Evolutionary conservation across 2,113 vertebrate species (phyloP), one percentile per base, ranked within the genome.

Genomic region (Caracal caracal): DNA sequence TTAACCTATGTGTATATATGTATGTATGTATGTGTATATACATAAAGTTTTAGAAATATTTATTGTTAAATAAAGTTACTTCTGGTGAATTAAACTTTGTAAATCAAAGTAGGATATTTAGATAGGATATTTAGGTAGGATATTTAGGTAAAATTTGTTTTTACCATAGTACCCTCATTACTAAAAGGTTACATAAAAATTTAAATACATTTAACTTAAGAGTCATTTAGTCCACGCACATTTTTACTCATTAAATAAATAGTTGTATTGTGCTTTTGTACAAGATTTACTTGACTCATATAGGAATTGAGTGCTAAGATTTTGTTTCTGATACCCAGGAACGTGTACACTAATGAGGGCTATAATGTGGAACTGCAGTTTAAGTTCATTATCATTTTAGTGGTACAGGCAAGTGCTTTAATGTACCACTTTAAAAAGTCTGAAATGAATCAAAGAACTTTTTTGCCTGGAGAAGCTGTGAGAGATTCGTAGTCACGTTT

Each of bases 161-260:
- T 63, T 43, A 73, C 1, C 30, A 37, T 6, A 24, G 20, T 93
- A 16, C 19, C 22, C 15, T 89, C 73, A 71, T 78, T 95, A 92
- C 15, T 83, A 68, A 75, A 49, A 59, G 2, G 9, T 84, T 73
- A 88, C 78, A 24, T 79, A 95, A 84, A 70, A 47, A 12, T 86
- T 76, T 92, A 87, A 90, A 90, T 79, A 59, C 4, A 90, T n/a
- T 90, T 96, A 90, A 88, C 79, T 88, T 88, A 83, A 84, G 40
- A 96, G 86, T 73, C 43, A 89, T 75, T 71, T 22, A 84, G 16
- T 78, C 26, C 28, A 56, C 40, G 3, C 47, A 80, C 30, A 59
- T 91, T 89, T 75, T 86, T 91, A 86, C 92, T 63, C 33, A 73
- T 90, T 76, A 40, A 47, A 6, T 81, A 81, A 85, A 81, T 47